phyloP scores from a whole-genome alignment of 2,113 vertebrate genomes.

The Nyctereutes procyonoides region DNA sequence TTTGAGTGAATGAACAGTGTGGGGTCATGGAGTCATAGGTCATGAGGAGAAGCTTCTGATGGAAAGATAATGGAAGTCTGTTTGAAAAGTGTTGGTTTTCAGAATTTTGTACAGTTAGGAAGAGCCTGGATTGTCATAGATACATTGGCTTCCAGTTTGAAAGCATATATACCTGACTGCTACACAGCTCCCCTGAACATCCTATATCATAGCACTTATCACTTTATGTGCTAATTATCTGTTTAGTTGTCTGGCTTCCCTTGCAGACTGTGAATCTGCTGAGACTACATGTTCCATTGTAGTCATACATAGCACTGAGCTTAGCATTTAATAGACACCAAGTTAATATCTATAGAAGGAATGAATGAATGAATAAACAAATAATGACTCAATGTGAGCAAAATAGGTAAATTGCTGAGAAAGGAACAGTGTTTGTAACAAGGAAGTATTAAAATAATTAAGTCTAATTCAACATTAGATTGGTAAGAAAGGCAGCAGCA shows the following conservation, averaged over 20 bases:
- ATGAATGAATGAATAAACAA: conserved; percentile 5
- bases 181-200: background rate
- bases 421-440: background rate
- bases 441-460: background rate
- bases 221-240: background rate
- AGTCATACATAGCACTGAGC: background rate
- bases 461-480: background rate
- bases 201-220: background rate
- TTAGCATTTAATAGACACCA: background rate
- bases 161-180: background rate
- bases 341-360: background rate
- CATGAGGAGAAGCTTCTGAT: background rate
- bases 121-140: background rate
- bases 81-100: conserved; percentile 14
- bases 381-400: background rate
- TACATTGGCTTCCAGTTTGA: background rate
- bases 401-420: background rate
- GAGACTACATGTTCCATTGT: background rate
- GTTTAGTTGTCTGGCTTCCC: background rate
- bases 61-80: background rate
- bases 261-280: background rate
- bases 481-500: background rate
- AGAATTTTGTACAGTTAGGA: background rate
- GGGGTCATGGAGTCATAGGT: background rate
- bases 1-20: background rate